Conservation (phyloP, 2,113 vertebrate species). For the Corythornis cristatus region DNA sequence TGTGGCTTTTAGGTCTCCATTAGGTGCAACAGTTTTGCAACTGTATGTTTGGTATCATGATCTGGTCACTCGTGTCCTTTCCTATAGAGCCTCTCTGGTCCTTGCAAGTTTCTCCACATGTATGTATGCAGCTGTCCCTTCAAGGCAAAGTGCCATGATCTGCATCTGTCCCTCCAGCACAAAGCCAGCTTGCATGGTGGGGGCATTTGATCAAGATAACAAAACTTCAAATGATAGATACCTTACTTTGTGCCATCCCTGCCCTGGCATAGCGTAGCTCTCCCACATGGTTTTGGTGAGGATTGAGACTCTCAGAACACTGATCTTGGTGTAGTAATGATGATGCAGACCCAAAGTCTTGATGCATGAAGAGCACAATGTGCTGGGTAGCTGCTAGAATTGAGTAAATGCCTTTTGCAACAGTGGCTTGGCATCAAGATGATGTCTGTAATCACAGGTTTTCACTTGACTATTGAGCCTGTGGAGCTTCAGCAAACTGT, state of each 20-base stretch:
- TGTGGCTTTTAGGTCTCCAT: not conserved
- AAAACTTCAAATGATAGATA: not conserved
- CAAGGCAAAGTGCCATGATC: not conserved
- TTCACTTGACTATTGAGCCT: not conserved
- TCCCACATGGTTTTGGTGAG: not conserved
- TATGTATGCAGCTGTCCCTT: fast-evolving
- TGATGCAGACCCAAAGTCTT: not conserved
- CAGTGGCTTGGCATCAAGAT: not conserved
- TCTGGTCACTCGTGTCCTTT: not conserved
- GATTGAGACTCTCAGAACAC: not conserved
- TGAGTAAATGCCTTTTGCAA: not conserved
- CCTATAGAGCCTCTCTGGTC: not conserved
- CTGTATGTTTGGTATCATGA: not conserved
- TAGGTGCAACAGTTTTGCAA: not conserved
- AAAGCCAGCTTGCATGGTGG: not conserved
- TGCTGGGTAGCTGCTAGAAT: not conserved
- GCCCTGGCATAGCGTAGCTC: not conserved
- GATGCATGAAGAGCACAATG: not conserved
- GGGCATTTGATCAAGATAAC: not conserved
- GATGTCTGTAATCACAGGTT: not conserved
- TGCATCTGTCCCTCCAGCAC: not conserved
- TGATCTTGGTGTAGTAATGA: not conserved
- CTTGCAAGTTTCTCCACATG: not conserved
- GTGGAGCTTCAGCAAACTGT: not conserved
- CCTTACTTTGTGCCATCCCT: not conserved